Evolutionary conservation across 2,113 vertebrate genomes (phyloP), one percentile per base, ranked within the genome.

Genomic region (Melanerpes aurifrons): DNA sequence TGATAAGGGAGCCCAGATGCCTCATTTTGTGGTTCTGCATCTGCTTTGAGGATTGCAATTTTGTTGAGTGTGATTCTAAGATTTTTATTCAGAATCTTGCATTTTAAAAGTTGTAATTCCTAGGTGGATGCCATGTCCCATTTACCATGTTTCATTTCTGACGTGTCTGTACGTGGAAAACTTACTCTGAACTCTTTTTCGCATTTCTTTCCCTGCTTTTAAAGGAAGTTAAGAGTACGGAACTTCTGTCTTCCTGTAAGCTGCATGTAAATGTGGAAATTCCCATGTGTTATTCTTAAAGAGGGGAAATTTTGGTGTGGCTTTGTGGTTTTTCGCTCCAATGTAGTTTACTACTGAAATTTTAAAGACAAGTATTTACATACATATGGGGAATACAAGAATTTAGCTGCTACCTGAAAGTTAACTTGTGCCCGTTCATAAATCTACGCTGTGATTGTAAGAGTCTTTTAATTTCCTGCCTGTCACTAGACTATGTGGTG

Each of bases 401-500:
- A 50, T 54, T 64, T 29, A 64, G 71, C 70, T 72, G 45, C 74
- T 89, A 89, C 81, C 74, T 92, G 81, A 43, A 90, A 88, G 31
- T 64, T 68, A 82, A 29, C 31, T 64, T 61, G 16, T 80, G 59
- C 58, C 59, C 0, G 3, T 56, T 81, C 66, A 29, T 81, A 90
- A 93, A 71, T 73, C 43, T 2, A 43, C 32, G 11, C 8, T 14
- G 62, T 43, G 83, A 40, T 48, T 3, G 2, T 75, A 80, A 81
- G 82, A 67, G 76, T 40, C 93, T 92, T 89, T 91, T 43, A 94
- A 94, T 90, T 94, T 96, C 94, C 89, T 94, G 93, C 61, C n/a
- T 1, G 7, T 81, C 94, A 70, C 20, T 70, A 57, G 70, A 70
- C 53, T 53, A 6, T 10, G 66, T 61, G 16, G 50, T 1, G 35